These are phyloP conservation scores for Mixornis gularis DNA, from an alignment of 2,113 vertebrate species.

Conservation along the genomic window DNA sequence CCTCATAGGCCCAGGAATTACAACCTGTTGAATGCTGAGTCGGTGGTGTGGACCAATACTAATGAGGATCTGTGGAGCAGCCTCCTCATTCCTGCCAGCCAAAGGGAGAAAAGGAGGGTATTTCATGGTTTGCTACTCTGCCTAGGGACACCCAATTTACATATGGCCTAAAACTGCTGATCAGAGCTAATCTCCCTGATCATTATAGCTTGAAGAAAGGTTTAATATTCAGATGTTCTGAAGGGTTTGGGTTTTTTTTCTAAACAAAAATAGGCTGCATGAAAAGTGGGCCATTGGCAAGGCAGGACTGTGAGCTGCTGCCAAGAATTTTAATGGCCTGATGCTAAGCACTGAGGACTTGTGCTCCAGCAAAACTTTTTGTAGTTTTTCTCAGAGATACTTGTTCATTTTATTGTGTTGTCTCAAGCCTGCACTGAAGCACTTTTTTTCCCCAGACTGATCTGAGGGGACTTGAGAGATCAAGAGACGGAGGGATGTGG, in stretches of 20 bases:
- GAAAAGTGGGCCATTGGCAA: constrained; percentile 39
- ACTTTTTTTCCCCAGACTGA: background rate
- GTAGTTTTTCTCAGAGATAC: background rate
- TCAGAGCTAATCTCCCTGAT: constrained; percentile 40
- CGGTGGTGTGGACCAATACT: background rate
- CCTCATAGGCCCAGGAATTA: background rate
- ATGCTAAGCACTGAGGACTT: background rate
- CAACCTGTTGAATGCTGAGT: background rate
- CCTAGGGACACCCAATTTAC: constrained; percentile 35
- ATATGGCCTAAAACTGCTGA: constrained; percentile 50
- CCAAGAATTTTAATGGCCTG: constrained; percentile 10
- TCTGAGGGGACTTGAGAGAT: background rate
- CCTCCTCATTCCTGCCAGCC: background rate
- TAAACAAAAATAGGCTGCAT: constrained; percentile 32
- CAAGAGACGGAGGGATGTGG: background rate
- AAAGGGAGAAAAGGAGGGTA: background rate
- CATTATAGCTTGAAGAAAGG: constrained; percentile 41
- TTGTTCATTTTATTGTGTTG: background rate
- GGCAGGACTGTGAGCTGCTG: background rate
- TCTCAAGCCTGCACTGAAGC: background rate
- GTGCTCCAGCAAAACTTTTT: background rate
- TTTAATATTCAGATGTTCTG: constrained; percentile 42
- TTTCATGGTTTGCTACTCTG: background rate
- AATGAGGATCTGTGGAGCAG: background rate
- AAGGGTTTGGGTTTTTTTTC: background rate